Evolutionary conservation across 1,140 invertebrate species (phyloP), one percentile per base, ranked within the genome.

Genomic region (Lucilia sericata): DNA sequence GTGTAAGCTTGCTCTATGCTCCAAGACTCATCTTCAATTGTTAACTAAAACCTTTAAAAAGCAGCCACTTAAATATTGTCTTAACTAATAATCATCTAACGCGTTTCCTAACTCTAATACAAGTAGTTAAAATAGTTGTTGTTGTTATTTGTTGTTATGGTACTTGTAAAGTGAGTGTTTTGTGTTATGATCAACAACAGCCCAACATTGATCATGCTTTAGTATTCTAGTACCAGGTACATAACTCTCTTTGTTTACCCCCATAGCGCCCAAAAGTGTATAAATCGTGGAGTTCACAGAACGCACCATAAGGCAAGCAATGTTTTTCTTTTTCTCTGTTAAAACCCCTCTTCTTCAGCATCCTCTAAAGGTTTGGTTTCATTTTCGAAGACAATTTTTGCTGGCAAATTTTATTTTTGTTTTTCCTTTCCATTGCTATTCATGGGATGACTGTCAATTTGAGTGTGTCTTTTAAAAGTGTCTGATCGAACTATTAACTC

Each of bases 251-350:
- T 42, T 42, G 42, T 42, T 7, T 42, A 2, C 42, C 42, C 5
- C 42, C 42, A 30, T 76, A 14, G 30, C 13, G 3, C 34, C 25
- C 25, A 30, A 30, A n/a, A 70, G 65, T 70, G 65, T 75, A 49
- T 47, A n/a, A 87, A 90, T 90, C 89, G 89, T 90, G 89, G 89
- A 88, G 89, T 90, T 90, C 89, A 90, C 89, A 89, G 89, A 90
- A 90, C 89, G 89, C 89, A 90, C 89, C 89, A 90, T 88, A 90
- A 89, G 88, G 88, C 88, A 88, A 82, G 88, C 85, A 70, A 82
- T 65, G 17, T 65, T 82, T 60, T 82, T 30, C 14, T 65, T 87
- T 86, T 86, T 86, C 87, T 30, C 25, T 30, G 3, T 30, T 30
- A 2, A 30, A 30, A 86, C 75, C 30, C 47, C 49, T 86, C 36